phyloP scores from a whole-genome alignment of 2,113 vertebrate genomes.

The Apus apus region DNA sequence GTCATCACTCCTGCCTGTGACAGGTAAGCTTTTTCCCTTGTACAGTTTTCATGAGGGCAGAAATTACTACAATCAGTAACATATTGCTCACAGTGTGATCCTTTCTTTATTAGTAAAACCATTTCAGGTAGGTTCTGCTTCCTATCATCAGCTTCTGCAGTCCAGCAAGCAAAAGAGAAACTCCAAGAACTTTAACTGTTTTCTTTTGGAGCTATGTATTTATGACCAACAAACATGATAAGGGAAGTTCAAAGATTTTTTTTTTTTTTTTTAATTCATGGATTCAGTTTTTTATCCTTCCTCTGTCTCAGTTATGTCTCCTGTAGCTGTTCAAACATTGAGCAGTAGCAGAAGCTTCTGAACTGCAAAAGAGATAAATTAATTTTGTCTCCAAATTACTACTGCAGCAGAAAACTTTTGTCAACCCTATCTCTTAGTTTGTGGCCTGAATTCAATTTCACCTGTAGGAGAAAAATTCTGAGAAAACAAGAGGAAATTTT shows the following conservation, averaged over 20 bases:
- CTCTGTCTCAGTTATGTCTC: background rate
- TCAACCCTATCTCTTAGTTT: background rate
- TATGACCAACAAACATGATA: background rate
- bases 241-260: background rate
- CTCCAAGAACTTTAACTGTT: background rate
- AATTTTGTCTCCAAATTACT: background rate
- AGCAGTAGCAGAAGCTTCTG: background rate
- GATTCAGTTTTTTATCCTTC: background rate
- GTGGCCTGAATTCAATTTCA: background rate
- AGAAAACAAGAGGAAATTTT: background rate
- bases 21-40: background rate
- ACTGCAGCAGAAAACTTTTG: background rate
- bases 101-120: background rate
- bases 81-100: fast-evolving
- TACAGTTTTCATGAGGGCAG: fast-evolving
- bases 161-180: background rate
- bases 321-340: background rate
- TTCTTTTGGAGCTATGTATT: background rate
- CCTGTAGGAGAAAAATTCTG: background rate
- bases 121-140: background rate
- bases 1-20: background rate
- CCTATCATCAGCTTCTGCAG: background rate
- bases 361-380: background rate
- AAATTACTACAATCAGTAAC: background rate
- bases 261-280: background rate